A percentile compares a stretch with the other conserved stretches of the same genome.
phyloP scores from a whole-genome alignment of 2,797 vertebrate genomes.

The Tokudaia muenninki region DNA sequence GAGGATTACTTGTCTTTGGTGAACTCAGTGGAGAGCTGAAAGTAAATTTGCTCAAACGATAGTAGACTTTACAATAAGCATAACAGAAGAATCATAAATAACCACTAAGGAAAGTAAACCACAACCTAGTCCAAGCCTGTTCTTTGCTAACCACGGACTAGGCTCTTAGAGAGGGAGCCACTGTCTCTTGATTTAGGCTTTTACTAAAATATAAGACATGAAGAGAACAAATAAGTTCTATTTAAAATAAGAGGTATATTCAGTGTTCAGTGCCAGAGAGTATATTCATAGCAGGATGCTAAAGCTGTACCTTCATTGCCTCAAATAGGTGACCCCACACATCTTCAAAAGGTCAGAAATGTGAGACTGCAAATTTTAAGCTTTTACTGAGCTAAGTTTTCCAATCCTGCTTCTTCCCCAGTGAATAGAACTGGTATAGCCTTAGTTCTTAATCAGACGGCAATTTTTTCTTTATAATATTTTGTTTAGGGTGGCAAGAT shows the following conservation, averaged over 20 bases:
- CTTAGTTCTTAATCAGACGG: background rate
- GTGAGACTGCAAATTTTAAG: background rate
- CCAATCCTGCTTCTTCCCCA: background rate
- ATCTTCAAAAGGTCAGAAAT: background rate
- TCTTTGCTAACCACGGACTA: background rate
- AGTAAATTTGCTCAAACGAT: constrained; percentile 80
- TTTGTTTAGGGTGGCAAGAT: background rate
- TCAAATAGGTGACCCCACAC: background rate
- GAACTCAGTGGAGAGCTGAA: constrained; percentile 77
- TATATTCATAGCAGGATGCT: background rate
- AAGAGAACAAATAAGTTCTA: background rate
- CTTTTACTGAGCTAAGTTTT: background rate
- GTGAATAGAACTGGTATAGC: background rate
- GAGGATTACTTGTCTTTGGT: constrained; percentile 79
- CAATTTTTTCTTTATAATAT: background rate
- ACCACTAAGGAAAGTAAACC: constrained; percentile 35
- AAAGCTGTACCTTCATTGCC: background rate
- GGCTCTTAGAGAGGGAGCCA: background rate
- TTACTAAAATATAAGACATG: background rate
- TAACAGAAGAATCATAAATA: constrained; percentile 63
- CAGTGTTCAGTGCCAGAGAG: background rate
- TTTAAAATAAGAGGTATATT: constrained; percentile 25
- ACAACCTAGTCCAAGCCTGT: background rate
- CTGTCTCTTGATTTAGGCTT: constrained; percentile 39
- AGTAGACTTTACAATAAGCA: constrained; percentile 68